Base-by-base conservation (phyloP, 2,888 invertebrate species). In the Schizaphis graminum region DNA sequence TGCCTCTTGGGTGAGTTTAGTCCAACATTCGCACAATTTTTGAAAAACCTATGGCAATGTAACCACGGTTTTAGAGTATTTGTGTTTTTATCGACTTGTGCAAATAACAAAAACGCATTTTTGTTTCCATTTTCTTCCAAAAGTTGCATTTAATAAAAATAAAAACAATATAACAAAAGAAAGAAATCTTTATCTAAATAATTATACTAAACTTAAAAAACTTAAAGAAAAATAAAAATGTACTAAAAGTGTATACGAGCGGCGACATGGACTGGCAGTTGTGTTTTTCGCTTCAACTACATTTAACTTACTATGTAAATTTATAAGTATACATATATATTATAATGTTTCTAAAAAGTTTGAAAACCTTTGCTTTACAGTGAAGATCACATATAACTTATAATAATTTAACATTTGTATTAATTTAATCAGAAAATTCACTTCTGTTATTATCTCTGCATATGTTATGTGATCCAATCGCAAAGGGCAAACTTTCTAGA, bases 21-120 rank as follows among this genome's bases (percentile, higher is more conserved):
- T 86, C 92, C 67, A 24, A 92, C n/a, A 94, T 44, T 88, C n/a
- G 44, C n/a, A 89, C 84, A 28, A 84, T 61, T 84, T 86, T 91
- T 91, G 10, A 93, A 77, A 77, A 94, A 95, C 94, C 94, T 94
- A 95, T 94, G 94, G 94, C 95, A 94, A 95, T 95, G 95, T 93
- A 93, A 94, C 94, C 94, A 94, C 84, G 94, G 95, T 94, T 94
- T 86, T 94, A 94, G 94, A 95, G 94, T 93, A 93, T 94, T 94
- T 95, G 95, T 94, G 95, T 95, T 95, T 95, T 93, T 94, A 95
- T 94, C 94, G 93, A 91, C 94, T 93, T 91, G 57, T 88, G 90
- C 89, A 94, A 94, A 94, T 92, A 94, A 91, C 53, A 92, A 94
- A 95, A 95, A 94, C 92, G 61, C 92, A 92, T 85, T 94, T 85